A percentile compares a stretch with the other conserved stretches of the same genome.
Conservation (phyloP, 2,888 invertebrate species). For the Anorthoa munda region DNA sequence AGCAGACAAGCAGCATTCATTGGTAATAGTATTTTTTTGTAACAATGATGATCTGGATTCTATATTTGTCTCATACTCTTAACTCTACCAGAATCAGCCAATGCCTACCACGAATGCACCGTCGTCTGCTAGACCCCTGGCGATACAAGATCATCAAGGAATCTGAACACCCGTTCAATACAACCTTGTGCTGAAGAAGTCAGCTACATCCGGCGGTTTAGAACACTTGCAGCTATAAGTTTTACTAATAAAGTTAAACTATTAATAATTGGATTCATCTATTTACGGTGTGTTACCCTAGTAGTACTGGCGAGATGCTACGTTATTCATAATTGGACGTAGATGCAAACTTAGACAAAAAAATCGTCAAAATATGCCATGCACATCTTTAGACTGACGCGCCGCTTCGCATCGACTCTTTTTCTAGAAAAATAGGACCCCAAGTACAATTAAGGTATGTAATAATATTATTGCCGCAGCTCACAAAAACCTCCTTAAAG, state of each 20-base stretch:
- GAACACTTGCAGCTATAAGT: slow-evolving; percentile 96
- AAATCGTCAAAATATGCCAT: too few relatives aligned
- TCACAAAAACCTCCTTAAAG: too few relatives aligned
- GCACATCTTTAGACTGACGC: too few relatives aligned
- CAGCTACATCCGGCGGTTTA: slow-evolving; percentile 95
- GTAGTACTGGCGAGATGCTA: background rate
- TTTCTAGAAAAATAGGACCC: too few relatives aligned
- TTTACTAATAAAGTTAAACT: slow-evolving; percentile 91
- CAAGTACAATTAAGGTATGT: too few relatives aligned
- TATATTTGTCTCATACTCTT: slow-evolving; percentile 76
- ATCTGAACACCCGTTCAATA: slow-evolving; percentile 76
- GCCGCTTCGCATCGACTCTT: too few relatives aligned
- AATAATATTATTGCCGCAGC: too few relatives aligned
- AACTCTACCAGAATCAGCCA: slow-evolving; percentile 93
- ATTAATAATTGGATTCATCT: slow-evolving; percentile 24
- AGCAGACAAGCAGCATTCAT: too few relatives aligned
- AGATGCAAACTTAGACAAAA: too few relatives aligned
- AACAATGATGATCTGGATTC: background rate
- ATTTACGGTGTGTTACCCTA: background rate
- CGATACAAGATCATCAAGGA: slow-evolving; percentile 92
- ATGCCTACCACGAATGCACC: slow-evolving; percentile 94
- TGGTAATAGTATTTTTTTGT: too few relatives aligned
- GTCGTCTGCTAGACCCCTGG: slow-evolving; percentile 97
- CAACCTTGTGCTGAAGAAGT: slow-evolving; percentile 84
- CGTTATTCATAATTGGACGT: background rate